Evolutionary conservation across 2,888 invertebrate species (phyloP), one percentile per base, ranked within the genome.

Genomic region (Phragmatobia fuliginosa): DNA sequence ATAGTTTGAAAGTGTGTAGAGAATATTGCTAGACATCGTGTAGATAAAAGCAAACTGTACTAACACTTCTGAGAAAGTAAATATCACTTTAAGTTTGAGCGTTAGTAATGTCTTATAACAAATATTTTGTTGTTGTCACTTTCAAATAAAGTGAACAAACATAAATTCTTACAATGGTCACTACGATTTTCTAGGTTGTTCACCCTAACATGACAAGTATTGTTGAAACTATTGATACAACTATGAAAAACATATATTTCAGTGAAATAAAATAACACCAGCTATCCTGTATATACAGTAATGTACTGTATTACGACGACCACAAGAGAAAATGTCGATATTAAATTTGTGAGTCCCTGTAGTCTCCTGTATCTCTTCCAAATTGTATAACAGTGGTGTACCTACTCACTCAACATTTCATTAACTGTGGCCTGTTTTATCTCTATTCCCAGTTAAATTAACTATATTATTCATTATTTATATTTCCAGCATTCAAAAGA

Each of bases 281-380:
- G 31, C 8, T 25, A 18, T 18, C 21, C 18, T 59, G 7, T 32
- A 59, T 62, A 25, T 8, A 62, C 28, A 31, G 14, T 16, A 33
- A 56, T 8, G 25, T 31, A 31, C 8, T n/a, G 10, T 7, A 49
- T 28, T 11, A n/a, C n/a, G n/a, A n/a, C 32, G 59, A 25, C 59
- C 79, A 62, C 31, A 10, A 56, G 75, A 77, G 71, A 62, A 31
- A 64, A 62, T 52, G 33, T 45, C 65, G 70, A 74, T 72, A 70
- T 70, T 25, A 56, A 72, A 75, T 72, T 74, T 73, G 76, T 78
- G 58, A 33, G 52, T 72, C 82, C 75, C 80, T 14, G 28, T n/a
- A 52, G 77, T 25, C 33, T 59, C 70, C 66, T 77, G 49, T 32
- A 36, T 59, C 59, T 45, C 32, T 71, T 25, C 6, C 68, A 71